A percentile compares a stretch with the other conserved stretches of the same genome.
Evolutionary conservation across 2,113 vertebrate species (phyloP).

Genomic region (Leuciscus idus): DNA sequence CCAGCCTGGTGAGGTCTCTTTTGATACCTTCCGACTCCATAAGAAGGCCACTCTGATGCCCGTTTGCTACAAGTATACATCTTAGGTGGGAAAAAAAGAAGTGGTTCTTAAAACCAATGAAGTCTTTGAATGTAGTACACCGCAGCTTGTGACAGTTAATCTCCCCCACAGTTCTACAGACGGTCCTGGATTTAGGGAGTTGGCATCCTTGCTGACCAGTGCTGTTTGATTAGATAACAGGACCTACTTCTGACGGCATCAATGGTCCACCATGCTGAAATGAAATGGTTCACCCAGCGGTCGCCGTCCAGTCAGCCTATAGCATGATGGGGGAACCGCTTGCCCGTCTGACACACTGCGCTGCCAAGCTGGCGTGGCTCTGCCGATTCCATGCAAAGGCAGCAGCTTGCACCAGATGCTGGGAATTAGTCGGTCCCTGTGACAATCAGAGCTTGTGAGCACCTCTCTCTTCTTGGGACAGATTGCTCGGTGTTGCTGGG

Average conservation of each 20-base stretch:
- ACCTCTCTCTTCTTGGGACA: slow-evolving; percentile 67
- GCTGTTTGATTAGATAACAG: slow-evolving; percentile 82
- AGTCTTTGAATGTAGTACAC: slow-evolving; percentile 77
- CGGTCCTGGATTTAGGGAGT: slow-evolving; percentile 73
- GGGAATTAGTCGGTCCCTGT: slow-evolving; percentile 71
- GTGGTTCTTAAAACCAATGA: slow-evolving; percentile 71
- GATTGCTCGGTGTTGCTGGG: slow-evolving; percentile 60
- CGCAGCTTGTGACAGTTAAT: slow-evolving; percentile 72
- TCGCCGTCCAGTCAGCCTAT: slow-evolving; percentile 65
- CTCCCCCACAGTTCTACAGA: slow-evolving; percentile 75
- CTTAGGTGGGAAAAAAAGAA: slow-evolving; percentile 37
- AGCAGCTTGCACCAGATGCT: slow-evolving; percentile 77
- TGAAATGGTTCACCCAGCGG: slow-evolving; percentile 69
- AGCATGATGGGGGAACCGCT: slow-evolving; percentile 69
- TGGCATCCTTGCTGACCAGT: slow-evolving; percentile 77
- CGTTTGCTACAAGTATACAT: slow-evolving; percentile 54
- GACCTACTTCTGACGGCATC: slow-evolving; percentile 72
- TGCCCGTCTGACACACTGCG: slow-evolving; percentile 66
- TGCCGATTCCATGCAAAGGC: slow-evolving; percentile 63
- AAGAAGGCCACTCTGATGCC: slow-evolving; percentile 73
- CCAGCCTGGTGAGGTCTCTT: slow-evolving; percentile 75
- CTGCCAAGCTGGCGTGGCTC: slow-evolving; percentile 71
- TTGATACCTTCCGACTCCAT: slow-evolving; percentile 74
- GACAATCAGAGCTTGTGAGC: slow-evolving; percentile 61
- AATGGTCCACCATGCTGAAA: slow-evolving; percentile 72